A percentile compares a stretch with the other conserved stretches of the same genome.
phyloP scores from a whole-genome alignment of 2,113 vertebrate genomes.

The Labrus mixtus region DNA sequence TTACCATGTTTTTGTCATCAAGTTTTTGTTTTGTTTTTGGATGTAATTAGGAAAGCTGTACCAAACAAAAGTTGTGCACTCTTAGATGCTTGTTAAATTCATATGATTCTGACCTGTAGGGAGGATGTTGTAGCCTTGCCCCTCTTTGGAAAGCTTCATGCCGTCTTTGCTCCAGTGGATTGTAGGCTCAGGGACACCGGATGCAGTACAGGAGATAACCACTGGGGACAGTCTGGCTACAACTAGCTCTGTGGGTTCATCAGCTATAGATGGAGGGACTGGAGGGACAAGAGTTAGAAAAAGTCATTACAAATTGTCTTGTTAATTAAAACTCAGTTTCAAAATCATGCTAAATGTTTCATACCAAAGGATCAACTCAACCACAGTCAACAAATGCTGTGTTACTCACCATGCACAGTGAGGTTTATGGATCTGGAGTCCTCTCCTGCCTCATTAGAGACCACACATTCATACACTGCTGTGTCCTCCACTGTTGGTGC shows the following conservation, averaged over 20 bases:
- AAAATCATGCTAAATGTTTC: background rate
- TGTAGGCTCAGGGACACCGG: slow-evolving; percentile 90
- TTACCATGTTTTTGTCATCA: no score
- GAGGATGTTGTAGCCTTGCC: slow-evolving; percentile 88
- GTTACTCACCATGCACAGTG: slow-evolving; percentile 88
- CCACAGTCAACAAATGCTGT: background rate
- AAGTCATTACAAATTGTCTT: background rate
- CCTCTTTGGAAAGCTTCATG: slow-evolving; percentile 82
- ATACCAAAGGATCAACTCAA: background rate
- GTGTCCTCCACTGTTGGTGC: slow-evolving; percentile 94
- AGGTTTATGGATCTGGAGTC: slow-evolving; percentile 86
- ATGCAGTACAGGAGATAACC: slow-evolving; percentile 90
- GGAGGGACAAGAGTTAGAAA: background rate
- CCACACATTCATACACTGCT: slow-evolving; percentile 90
- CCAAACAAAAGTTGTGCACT: no score
- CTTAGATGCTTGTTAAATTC: no score
- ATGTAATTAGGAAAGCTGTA: no score
- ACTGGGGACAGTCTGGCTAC: slow-evolving; percentile 89
- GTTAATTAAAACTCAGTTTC: background rate
- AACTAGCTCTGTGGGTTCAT: slow-evolving; percentile 90
- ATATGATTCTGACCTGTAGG: slow-evolving; percentile 85
- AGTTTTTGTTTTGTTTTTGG: no score
- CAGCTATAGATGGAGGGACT: slow-evolving; percentile 97
- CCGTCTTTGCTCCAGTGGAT: slow-evolving; percentile 94
- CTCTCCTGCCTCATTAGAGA: slow-evolving; percentile 90